These are phyloP conservation scores for Arctia plantaginis DNA, from an alignment of 2,888 invertebrate species.

Conservation along the genomic window DNA sequence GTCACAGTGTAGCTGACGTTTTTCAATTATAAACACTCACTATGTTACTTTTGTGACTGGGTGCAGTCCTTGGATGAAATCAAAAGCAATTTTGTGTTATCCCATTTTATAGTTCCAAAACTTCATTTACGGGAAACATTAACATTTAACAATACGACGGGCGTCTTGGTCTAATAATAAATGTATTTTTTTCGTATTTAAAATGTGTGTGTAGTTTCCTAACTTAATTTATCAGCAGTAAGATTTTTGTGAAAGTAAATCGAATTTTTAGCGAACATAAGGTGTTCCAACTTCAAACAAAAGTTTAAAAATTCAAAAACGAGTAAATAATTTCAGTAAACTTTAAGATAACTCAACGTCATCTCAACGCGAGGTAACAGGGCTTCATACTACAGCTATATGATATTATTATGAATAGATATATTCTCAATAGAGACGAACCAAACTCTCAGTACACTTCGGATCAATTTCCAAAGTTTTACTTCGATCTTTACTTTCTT, in stretches of 20 bases:
- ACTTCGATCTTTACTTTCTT: constrained; percentile 68
- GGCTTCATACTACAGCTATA: constrained; percentile 35
- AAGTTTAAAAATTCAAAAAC: neutral
- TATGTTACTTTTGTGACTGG: constrained; percentile 73
- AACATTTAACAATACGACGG: neutral
- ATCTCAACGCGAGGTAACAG: constrained; percentile 24
- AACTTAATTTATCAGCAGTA: neutral
- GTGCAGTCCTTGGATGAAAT: constrained; percentile 11
- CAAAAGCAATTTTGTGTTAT: constrained; percentile 16
- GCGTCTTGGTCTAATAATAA: neutral
- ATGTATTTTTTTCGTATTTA: neutral
- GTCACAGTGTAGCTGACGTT: constrained; percentile 78
- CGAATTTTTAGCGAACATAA: neutral
- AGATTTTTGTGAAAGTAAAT: neutral
- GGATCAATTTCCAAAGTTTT: constrained; percentile 79
- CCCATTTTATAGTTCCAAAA: neutral
- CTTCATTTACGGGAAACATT: neutral
- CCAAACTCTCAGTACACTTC: constrained; percentile 65
- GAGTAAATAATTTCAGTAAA: neutral
- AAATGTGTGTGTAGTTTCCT: neutral
- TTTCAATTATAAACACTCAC: constrained; percentile 78
- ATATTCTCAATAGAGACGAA: constrained; percentile 57
- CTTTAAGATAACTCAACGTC: constrained; percentile 11
- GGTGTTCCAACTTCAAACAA: neutral
- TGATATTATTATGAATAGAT: constrained; percentile 50